Percentiles rank a stretch among this genome's conserved stretches.
phyloP scores from a whole-genome alignment of 2,113 vertebrate genomes.

The Nothobranchius furzeri region DNA sequence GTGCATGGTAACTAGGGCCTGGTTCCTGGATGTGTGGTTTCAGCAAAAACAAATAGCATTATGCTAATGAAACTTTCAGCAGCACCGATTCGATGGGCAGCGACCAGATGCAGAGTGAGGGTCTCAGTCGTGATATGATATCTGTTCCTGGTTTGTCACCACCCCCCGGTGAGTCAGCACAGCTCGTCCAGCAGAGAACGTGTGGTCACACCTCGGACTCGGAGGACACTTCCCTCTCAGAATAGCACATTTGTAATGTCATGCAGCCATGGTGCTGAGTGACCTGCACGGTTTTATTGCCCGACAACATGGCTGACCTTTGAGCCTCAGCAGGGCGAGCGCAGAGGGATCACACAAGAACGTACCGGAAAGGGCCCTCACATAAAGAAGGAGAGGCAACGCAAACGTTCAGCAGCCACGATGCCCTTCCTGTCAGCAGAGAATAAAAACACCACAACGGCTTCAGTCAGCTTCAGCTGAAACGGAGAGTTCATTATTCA shows the following conservation, averaged over 20 bases:
- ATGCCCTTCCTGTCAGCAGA: conserved; percentile 38
- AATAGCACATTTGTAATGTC: conserved; percentile 74
- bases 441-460: conserved; percentile 49
- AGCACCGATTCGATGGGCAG: conserved; percentile 13
- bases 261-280: conserved; percentile 51
- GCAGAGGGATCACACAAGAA: conserved; percentile 30
- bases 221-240: conserved; percentile 64
- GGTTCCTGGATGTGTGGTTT: conserved; percentile 58
- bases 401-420: conserved; percentile 15
- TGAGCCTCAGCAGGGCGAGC: conserved; percentile 56
- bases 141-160: conserved; percentile 56
- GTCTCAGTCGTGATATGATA: conserved; percentile 57
- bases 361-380: not conserved
- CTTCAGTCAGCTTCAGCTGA: conserved; percentile 51
- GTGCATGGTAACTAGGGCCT: conserved; percentile 56
- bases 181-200: conserved; percentile 49
- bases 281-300: conserved; percentile 65
- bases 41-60: conserved; percentile 60
- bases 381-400: conserved; percentile 1
- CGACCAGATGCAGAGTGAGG: conserved; percentile 2
- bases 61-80: conserved; percentile 56
- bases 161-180: conserved; percentile 65
- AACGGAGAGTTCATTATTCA: conserved; percentile 63
- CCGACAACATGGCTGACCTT: conserved; percentile 74
- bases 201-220: conserved; percentile 74